Base-by-base conservation (phyloP, 2,888 invertebrate genomes). In the Frankliniella intonsa region DNA sequence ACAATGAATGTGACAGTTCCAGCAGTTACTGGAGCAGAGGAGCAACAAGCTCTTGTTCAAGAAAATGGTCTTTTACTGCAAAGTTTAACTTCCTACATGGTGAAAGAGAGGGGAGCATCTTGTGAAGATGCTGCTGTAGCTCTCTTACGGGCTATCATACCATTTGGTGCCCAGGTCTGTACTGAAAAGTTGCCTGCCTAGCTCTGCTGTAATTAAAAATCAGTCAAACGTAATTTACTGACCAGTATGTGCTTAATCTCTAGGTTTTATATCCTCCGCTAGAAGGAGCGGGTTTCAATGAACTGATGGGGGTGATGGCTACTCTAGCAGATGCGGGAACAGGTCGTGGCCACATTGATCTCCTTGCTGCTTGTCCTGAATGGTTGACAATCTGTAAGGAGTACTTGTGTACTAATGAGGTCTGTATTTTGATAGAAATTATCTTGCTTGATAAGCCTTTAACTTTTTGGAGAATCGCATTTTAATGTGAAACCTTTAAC, bases 291-390 rank as follows among this genome's bases (percentile, higher is more conserved):
- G 93, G 93, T n/a, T 95, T 95, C 86, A 91, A 93, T 0, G 94
- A 95, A 86, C 88, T 95, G 11, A 92, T 95, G 90, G 90, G 91
- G 83, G 92, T 95, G 8, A 94, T 95, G 94, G 92, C 93, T 2
- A 94, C 92, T 81, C 87, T 98, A 84, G 97, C 97, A 0, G 96
- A 96, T 87, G 95, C 95, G 27, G 94, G 95, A 27, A 90, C 92
- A 8, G 95, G 95, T 50, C 89, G 91, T 80, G 96, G 97, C 0
- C 97, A 98, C 87, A 89, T 92, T 3, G 90, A 92, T 50, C 89
- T 98, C 25, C 96, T 97, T 87, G 92, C 94, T 62, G 94, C 96
- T 0, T 91, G 92, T 14, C 92, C 94, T 0, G 91, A 92, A 69
- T 97, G 97, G 97, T 90, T 97, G 1, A 92, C 94, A 83, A 88